These are phyloP conservation scores for Melanophora roralis DNA, from an alignment of 2,888 invertebrate genomes.

Conservation along the genomic window DNA sequence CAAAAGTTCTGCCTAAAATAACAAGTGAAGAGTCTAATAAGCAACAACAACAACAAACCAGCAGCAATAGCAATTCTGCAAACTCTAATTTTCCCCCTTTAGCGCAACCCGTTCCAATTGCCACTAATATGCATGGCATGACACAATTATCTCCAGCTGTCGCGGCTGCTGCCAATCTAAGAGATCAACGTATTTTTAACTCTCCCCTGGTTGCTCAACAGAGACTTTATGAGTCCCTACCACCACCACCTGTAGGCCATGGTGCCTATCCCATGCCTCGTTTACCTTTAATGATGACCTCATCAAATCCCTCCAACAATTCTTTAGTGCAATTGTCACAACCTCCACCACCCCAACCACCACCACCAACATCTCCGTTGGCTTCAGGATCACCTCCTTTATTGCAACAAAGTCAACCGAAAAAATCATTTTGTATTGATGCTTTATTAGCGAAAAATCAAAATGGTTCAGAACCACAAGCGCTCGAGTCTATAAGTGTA, in stretches of 20 bases:
- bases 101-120: conserved; percentile 67
- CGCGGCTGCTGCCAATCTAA: conserved; percentile 52
- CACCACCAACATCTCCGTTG: conserved; percentile 45
- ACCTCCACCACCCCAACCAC: conserved; percentile 23
- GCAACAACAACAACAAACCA: conserved; percentile 2
- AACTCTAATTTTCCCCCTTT: conserved; percentile 68
- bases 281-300: conserved; percentile 67
- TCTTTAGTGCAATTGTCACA: conserved; percentile 42
- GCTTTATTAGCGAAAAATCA: conserved; percentile 85
- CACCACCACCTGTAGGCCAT: conserved; percentile 64
- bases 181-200: conserved; percentile 66
- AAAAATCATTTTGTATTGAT: conserved; percentile 94
- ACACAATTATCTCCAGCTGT: conserved; percentile 27
- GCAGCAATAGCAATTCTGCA: conserved; percentile 39
- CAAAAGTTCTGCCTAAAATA: conserved; percentile 24
- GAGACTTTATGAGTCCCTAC: conserved; percentile 52
- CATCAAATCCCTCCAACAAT: conserved; percentile 62
- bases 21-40: not conserved
- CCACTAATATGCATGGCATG: conserved; percentile 59
- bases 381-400: conserved; percentile 63
- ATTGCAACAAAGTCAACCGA: conserved; percentile 73
- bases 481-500: conserved; percentile 4
- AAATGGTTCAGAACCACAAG: conserved; percentile 69
- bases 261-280: conserved; percentile 70
- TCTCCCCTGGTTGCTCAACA: conserved; percentile 47